Conservation (phyloP, 2,113 vertebrate genomes). For the Notothenia coriiceps region DNA sequence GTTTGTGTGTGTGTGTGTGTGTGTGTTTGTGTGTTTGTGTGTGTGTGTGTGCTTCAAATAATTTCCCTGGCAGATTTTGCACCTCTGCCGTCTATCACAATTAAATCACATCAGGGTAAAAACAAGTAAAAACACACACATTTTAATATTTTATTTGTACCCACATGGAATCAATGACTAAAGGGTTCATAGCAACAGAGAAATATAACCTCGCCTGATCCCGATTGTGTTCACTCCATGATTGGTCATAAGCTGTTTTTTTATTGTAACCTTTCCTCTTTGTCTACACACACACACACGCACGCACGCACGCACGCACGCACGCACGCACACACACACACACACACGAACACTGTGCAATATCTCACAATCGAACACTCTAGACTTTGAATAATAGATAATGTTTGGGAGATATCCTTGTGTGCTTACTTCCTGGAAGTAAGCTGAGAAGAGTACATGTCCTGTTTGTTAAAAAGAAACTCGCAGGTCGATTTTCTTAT, state of each 20-base stretch:
- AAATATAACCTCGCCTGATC: slow-evolving; percentile 5
- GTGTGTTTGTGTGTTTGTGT: slow-evolving; percentile 42
- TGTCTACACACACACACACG: slow-evolving; percentile 57
- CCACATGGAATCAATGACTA: not conserved
- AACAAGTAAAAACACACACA: slow-evolving; percentile 43
- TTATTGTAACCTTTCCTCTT: slow-evolving; percentile 37
- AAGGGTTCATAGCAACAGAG: slow-evolving; percentile 20
- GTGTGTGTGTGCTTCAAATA: slow-evolving; percentile 36
- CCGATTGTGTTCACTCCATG: not conserved
- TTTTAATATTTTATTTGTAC: slow-evolving; percentile 29
- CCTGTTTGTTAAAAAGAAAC: not conserved
- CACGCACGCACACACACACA: slow-evolving; percentile 57
- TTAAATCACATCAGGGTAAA: slow-evolving; percentile 48
- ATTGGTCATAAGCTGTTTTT: not conserved
- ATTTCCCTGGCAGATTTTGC: slow-evolving; percentile 70
- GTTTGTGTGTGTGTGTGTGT: slow-evolving; percentile 42
- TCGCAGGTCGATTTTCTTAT: not conserved
- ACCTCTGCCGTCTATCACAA: slow-evolving; percentile 63
- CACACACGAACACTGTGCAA: slow-evolving; percentile 46
- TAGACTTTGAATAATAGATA: not conserved
- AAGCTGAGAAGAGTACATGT: not conserved
- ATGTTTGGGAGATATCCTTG: not conserved
- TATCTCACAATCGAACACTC: slow-evolving; percentile 58
- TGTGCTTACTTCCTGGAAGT: not conserved
- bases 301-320: slow-evolving; percentile 38